phyloP scores from a whole-genome alignment of 1,140 invertebrate genomes.

The Microvelia longipes region DNA sequence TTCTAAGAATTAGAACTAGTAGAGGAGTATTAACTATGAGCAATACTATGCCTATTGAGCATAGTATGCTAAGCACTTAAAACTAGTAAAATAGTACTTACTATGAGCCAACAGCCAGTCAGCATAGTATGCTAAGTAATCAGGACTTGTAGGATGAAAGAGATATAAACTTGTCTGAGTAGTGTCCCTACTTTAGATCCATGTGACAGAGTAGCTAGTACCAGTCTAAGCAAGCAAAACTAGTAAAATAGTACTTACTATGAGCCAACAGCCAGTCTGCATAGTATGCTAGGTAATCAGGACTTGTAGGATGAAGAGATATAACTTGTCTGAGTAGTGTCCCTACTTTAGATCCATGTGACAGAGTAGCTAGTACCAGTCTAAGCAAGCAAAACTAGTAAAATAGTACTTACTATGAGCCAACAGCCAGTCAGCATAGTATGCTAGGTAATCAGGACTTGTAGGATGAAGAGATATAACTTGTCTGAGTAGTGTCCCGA shows the following conservation, averaged over 20 bases:
- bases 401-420: constrained; percentile 40
- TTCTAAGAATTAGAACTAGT: no score
- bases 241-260: constrained; percentile 39
- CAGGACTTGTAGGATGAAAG: constrained; percentile 45
- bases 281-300: constrained; percentile 48
- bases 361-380: constrained; percentile 31
- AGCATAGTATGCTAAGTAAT: constrained; percentile 48
- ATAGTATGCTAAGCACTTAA: no score
- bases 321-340: constrained; percentile 37
- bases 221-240: no score
- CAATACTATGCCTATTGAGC: no score
- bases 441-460: constrained; percentile 47
- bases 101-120: constrained; percentile 47
- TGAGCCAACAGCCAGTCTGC: constrained; percentile 47
- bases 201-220: constrained; percentile 25
- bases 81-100: no score
- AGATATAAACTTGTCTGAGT: constrained; percentile 38
- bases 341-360: constrained; percentile 26
- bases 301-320: constrained; percentile 44
- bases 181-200: constrained; percentile 30
- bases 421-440: constrained; percentile 49
- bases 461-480: constrained; percentile 44
- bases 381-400: no score
- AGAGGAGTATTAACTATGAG: no score
- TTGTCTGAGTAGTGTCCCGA: constrained; percentile 35